phyloP scores from a whole-genome alignment of 1,140 invertebrate genomes.

The Pseudomyrmex sp. region DNA sequence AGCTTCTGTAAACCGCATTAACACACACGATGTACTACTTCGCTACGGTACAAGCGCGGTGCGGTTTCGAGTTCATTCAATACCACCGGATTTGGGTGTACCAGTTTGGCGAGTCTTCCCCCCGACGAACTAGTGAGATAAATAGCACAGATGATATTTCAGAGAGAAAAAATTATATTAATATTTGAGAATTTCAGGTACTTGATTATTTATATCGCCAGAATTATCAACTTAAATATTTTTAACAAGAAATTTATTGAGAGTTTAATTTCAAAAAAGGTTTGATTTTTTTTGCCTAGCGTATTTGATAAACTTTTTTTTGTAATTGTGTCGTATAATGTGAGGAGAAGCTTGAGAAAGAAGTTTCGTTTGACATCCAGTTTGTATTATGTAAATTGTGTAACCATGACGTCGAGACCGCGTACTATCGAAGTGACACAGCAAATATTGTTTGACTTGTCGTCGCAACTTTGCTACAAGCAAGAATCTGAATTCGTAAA shows the following conservation, averaged over 20 bases:
- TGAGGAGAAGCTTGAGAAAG: not conserved
- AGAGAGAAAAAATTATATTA: not conserved
- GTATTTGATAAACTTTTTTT: no score
- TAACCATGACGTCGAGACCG: not conserved
- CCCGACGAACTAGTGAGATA: not conserved
- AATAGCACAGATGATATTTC: not conserved
- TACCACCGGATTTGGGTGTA: not conserved
- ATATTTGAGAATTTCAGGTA: not conserved
- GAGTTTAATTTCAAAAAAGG: not conserved
- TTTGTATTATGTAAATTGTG: not conserved
- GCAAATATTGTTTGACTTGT: not conserved
- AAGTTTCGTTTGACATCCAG: not conserved
- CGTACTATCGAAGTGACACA: not conserved
- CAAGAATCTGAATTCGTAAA: slow-evolving; percentile 40
- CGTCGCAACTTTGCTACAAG: not conserved
- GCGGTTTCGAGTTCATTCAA: slow-evolving; percentile 34
- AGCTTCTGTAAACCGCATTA: slow-evolving; percentile 41
- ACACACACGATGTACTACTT: slow-evolving; percentile 38
- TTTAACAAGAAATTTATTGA: not conserved
- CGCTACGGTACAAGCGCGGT: not conserved
- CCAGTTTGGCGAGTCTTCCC: not conserved
- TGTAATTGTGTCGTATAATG: no score
- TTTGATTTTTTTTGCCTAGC: no score
- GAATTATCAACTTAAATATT: not conserved
- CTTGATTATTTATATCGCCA: no score